Evolutionary conservation across 2,888 invertebrate genomes (phyloP).

Genomic region (Scelioninae gen. 1): DNA sequence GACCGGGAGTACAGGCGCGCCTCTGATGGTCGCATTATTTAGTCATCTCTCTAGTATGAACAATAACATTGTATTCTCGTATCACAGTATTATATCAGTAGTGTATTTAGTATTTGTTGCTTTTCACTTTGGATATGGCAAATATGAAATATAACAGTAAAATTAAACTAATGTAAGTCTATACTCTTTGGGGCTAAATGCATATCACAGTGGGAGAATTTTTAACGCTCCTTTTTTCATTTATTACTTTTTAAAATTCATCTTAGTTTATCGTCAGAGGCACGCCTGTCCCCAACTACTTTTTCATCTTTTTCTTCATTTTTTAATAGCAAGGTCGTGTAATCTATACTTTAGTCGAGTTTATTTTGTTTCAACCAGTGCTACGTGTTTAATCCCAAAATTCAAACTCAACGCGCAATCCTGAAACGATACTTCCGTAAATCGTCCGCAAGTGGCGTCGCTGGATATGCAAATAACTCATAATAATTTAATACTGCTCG

Average conservation of each 20-base stretch:
- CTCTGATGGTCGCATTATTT: conserved; percentile 74
- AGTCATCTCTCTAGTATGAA: conserved; percentile 79
- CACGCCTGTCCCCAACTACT: conserved; percentile 75
- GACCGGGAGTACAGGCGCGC: conserved; percentile 75
- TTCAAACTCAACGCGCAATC: conserved; percentile 46
- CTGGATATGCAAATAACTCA: conserved; percentile 57
- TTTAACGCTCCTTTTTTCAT: conserved; percentile 75
- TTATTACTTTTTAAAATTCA: conserved; percentile 71
- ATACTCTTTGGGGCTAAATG: conserved; percentile 84
- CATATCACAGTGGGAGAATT: conserved; percentile 83
- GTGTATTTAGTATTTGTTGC: conserved; percentile 80
- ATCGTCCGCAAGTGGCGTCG: conserved; percentile 36
- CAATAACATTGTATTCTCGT: conserved; percentile 82
- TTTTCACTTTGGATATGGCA: conserved; percentile 83
- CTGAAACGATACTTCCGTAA: conserved; percentile 26
- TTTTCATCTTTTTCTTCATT: conserved; percentile 37
- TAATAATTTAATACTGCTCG: conserved; percentile 59
- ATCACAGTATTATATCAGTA: conserved; percentile 83
- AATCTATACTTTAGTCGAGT: conserved; percentile 71
- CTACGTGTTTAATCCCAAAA: conserved; percentile 63
- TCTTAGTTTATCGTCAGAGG: conserved; percentile 75
- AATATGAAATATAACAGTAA: conserved; percentile 82
- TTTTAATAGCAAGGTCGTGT: conserved; percentile 71
- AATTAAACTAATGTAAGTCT: conserved; percentile 83
- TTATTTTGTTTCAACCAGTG: conserved; percentile 63